These are phyloP conservation scores for Arctocebus calabarensis DNA, from an alignment of 2,797 vertebrate species.

Conservation along the genomic window DNA sequence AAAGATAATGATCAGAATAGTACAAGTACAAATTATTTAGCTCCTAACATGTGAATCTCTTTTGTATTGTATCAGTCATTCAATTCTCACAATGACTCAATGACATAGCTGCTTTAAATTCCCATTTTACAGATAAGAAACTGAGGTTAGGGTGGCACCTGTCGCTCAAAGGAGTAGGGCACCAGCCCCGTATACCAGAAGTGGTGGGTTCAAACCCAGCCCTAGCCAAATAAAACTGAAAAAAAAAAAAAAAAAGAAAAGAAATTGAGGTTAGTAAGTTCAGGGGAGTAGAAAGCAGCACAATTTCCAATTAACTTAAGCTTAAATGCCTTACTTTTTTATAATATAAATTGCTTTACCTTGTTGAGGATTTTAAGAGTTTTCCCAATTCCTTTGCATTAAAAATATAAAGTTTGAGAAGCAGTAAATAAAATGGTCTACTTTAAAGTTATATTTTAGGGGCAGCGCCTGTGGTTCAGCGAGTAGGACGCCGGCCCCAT, in stretches of 20 bases:
- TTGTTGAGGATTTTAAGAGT: constrained; percentile 16
- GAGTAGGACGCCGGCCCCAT: no score
- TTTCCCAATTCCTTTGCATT: background rate
- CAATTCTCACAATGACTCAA: constrained; percentile 1
- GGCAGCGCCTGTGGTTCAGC: no score
- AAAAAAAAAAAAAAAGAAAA: background rate
- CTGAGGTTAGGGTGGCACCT: background rate
- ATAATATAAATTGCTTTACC: background rate
- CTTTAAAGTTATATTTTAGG: background rate
- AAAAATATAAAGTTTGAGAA: constrained; percentile 27
- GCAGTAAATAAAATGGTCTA: background rate
- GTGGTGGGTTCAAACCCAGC: no score
- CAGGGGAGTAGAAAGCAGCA: background rate
- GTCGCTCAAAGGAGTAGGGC: no score
- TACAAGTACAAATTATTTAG: constrained; percentile 3
- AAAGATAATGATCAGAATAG: constrained; percentile 16
- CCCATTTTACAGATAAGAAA: constrained; percentile 46
- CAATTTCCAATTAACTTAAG: background rate
- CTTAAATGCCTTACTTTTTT: constrained; percentile 15
- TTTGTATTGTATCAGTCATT: background rate
- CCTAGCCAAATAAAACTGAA: no score
- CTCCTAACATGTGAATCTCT: background rate
- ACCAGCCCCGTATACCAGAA: no score
- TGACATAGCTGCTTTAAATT: background rate
- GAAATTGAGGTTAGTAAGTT: background rate